These are phyloP conservation scores for Antheraea yamamai DNA, from an alignment of 2,888 invertebrate genomes.

Conservation along the genomic window DNA sequence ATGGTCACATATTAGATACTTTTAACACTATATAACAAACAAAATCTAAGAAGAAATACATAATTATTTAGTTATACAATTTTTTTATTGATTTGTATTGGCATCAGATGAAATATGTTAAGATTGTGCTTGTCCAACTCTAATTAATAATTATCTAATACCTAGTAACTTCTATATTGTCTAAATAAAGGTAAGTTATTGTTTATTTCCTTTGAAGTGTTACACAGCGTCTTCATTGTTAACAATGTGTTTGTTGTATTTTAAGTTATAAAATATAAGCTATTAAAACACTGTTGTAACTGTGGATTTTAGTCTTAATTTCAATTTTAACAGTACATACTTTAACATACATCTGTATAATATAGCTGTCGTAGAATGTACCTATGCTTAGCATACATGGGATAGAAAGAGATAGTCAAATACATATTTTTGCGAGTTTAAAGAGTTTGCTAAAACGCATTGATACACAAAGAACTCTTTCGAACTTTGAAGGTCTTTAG, in stretches of 20 bases:
- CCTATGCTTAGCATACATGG: no score
- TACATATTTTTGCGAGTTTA: no score
- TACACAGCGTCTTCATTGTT: not conserved
- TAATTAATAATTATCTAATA: not conserved
- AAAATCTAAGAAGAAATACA: not conserved
- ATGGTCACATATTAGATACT: not conserved
- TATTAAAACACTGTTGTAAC: conserved; percentile 7
- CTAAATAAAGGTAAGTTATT: not conserved
- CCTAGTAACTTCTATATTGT: not conserved
- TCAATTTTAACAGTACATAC: not conserved
- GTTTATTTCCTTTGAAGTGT: not conserved
- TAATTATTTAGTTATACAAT: not conserved
- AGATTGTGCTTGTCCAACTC: not conserved
- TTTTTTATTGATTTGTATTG: not conserved
- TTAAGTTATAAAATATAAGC: not conserved
- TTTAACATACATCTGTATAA: no score
- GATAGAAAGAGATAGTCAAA: no score
- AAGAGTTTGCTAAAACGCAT: no score
- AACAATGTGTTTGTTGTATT: not conserved
- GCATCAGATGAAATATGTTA: not conserved
- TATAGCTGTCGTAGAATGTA: no score
- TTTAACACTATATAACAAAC: no score
- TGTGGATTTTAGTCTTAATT: not conserved
- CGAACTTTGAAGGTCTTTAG: no score
- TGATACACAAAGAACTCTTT: no score